Evolutionary conservation across 2,888 invertebrate genomes (phyloP).

Genomic region (Troides helena): DNA sequence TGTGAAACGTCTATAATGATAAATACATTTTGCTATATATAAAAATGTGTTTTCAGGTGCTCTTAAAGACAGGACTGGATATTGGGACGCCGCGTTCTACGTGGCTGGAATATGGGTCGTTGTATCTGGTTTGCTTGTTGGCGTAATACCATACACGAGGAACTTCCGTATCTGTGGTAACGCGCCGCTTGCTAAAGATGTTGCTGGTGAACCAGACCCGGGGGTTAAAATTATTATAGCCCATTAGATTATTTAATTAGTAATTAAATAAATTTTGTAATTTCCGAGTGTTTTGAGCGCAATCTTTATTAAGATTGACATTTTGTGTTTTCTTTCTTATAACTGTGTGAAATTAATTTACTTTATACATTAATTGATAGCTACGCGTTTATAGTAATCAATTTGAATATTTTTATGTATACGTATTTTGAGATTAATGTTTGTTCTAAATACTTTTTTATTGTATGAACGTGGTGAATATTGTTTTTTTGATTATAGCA

Average conservation of each 20-base stretch:
- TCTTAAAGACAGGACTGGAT: conserved; percentile 81
- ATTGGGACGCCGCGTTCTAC: conserved; percentile 90
- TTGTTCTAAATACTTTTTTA: background rate
- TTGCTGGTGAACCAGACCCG: conserved; percentile 67
- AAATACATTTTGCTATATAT: no score
- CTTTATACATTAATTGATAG: conserved; percentile 11
- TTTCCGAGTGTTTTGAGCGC: conserved; percentile 28
- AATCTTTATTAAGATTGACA: conserved; percentile 30
- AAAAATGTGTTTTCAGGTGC: conserved; percentile 52
- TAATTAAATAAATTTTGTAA: background rate
- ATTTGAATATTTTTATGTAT: conserved; percentile 8
- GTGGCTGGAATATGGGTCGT: conserved; percentile 90
- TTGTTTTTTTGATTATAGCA: no score
- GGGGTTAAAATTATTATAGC: conserved; percentile 70
- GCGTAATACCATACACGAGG: conserved; percentile 83
- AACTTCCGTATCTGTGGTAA: conserved; percentile 81
- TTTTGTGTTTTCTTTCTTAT: conserved; percentile 10
- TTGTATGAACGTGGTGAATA: background rate
- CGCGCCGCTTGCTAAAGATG: conserved; percentile 73
- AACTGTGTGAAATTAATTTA: conserved; percentile 11
- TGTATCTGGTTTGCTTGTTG: conserved; percentile 86
- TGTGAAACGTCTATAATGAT: no score
- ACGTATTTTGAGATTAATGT: conserved; percentile 4
- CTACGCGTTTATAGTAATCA: conserved; percentile 6
- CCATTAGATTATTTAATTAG: conserved; percentile 48